Percentiles rank a stretch among this genome's conserved stretches.
Evolutionary conservation across 2,797 vertebrate genomes (phyloP).

Genomic region (Lindbergichthys nudifrons): DNA sequence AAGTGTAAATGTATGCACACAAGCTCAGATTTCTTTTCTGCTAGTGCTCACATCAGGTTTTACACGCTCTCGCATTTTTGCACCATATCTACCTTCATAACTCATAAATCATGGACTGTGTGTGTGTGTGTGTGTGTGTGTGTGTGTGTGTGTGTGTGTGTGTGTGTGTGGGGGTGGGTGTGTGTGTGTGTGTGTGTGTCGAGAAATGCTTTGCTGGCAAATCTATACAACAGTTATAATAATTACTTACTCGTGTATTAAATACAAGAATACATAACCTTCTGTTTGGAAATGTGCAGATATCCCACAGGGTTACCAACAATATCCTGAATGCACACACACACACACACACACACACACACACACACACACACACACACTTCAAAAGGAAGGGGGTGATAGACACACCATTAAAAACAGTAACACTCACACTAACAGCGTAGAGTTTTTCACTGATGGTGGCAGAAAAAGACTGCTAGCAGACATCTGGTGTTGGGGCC

Average conservation of each 20-base stretch:
- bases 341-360: not conserved
- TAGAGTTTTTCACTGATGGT: conserved; percentile 66
- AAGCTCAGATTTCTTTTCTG: too few relatives aligned
- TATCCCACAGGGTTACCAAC: not conserved
- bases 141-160: too few relatives aligned
- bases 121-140: not conserved
- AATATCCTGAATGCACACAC: not conserved
- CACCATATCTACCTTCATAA: not conserved
- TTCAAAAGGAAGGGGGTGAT: too few relatives aligned
- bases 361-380: not conserved
- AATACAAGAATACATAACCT: conserved; percentile 13
- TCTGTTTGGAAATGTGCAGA: conserved; percentile 23
- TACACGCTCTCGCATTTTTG: too few relatives aligned
- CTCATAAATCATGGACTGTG: conserved; percentile 9
- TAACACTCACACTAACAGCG: conserved; percentile 11
- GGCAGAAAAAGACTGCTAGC: conserved; percentile 71
- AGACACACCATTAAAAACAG: conserved; percentile 8
- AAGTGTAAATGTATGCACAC: too few relatives aligned
- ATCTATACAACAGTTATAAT: too few relatives aligned
- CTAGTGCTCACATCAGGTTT: too few relatives aligned
- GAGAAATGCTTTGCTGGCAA: too few relatives aligned
- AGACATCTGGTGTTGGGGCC: conserved; percentile 73
- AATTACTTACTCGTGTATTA: conserved; percentile 26
- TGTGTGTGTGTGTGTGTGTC: too few relatives aligned
- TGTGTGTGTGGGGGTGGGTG: too few relatives aligned